A percentile compares a stretch with the other conserved stretches of the same genome.
Evolutionary conservation across 2,888 invertebrate genomes (phyloP).

Genomic region (Spialia ferax): DNA sequence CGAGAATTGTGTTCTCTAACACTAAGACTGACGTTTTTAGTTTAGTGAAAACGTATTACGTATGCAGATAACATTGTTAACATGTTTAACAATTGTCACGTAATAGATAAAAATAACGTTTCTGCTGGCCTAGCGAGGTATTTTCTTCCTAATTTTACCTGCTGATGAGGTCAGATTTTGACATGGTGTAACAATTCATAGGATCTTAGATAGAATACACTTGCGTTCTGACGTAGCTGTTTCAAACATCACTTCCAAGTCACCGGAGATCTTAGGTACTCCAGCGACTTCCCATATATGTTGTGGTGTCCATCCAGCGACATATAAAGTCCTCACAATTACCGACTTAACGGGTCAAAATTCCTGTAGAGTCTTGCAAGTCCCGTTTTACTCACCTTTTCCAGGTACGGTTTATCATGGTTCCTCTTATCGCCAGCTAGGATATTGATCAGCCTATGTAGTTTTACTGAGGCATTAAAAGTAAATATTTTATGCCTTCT

Average conservation of each 20-base stretch:
- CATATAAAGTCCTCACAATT: background rate
- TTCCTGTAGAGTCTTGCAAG: background rate
- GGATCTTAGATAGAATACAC: background rate
- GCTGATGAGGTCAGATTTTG: background rate
- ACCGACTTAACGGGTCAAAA: background rate
- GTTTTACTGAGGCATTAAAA: background rate
- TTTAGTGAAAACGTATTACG: background rate
- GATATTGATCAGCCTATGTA: background rate
- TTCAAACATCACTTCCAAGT: too few species aligned
- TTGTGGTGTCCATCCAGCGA: background rate
- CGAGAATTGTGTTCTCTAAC: background rate
- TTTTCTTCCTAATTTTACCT: background rate
- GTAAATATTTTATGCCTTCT: background rate
- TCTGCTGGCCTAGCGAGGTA: background rate
- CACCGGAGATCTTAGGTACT: too few species aligned
- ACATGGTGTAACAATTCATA: background rate
- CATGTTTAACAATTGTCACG: background rate
- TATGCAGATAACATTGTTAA: background rate
- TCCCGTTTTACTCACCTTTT: background rate
- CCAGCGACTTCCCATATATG: background rate
- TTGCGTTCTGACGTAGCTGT: background rate
- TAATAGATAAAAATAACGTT: slow-evolving; percentile 6
- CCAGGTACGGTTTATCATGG: background rate
- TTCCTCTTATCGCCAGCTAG: background rate
- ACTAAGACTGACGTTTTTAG: background rate